phyloP scores from a whole-genome alignment of 2,888 invertebrate species.

The Drosophila neotestacea region DNA sequence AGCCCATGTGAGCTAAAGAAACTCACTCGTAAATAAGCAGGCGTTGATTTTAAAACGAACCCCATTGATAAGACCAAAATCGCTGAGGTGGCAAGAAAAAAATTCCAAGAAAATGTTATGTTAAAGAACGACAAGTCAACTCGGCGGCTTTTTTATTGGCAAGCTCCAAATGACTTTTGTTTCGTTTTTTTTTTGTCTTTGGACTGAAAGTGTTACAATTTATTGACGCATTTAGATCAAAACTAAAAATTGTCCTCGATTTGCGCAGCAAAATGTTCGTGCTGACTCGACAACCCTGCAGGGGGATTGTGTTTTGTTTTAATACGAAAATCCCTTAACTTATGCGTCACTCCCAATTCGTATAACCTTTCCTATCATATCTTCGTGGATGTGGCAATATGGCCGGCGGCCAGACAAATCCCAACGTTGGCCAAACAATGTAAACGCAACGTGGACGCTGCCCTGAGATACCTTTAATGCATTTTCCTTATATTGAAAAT shows the following conservation, averaged over 20 bases:
- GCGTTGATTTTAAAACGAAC: constrained; percentile 75
- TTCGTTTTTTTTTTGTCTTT: constrained; percentile 35
- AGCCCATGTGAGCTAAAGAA: constrained; percentile 9
- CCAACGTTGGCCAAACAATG: constrained; percentile 32
- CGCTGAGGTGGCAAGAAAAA: constrained; percentile 70
- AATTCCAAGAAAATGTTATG: constrained; percentile 2
- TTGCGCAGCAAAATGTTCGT: constrained; percentile 44
- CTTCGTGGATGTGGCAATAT: constrained; percentile 8
- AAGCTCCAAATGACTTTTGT: constrained; percentile 67
- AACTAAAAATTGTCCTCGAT: constrained; percentile 72
- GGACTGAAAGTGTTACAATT: constrained; percentile 76
- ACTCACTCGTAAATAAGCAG: constrained; percentile 68
- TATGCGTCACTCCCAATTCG: constrained; percentile 30
- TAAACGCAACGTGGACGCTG: constrained; percentile 23
- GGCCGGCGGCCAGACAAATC: constrained; percentile 52
- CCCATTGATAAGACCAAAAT: constrained; percentile 71
- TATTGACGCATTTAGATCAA: constrained; percentile 80
- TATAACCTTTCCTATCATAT: not conserved
- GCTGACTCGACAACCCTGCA: constrained; percentile 65
- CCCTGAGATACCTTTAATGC: constrained; percentile 74
- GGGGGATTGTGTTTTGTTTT: constrained; percentile 56
- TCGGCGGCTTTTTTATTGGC: constrained; percentile 51
- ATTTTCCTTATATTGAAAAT: constrained; percentile 77
- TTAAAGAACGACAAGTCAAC: constrained; percentile 33
- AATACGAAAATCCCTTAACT: constrained; percentile 68